Evolutionary conservation across 2,797 vertebrate species (phyloP), one percentile per base, ranked within the genome.

Genomic region (Orestias chungarensis): DNA sequence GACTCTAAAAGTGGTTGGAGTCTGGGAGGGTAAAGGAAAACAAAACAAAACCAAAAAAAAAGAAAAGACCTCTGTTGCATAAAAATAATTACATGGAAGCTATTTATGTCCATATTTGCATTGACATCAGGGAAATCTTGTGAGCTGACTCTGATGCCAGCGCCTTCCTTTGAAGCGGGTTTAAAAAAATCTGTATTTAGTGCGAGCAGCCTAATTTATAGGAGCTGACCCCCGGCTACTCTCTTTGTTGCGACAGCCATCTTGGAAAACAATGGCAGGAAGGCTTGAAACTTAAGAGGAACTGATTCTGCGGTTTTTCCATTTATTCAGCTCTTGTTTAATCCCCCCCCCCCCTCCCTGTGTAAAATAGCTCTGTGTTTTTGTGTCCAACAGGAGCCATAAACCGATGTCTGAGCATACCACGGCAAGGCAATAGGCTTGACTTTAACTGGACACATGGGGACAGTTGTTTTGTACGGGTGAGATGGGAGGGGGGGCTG

Each of bases 121-220:
- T 80, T 79, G 65, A 61, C 87, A 88, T 90, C 87, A 89, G 86
- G 88, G 92, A 93, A 93, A 93, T 76, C 78, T 84, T 42, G 73
- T 84, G 87, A 88, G 82, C 87, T 88, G 89, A 89, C 66, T 73
- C 79, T 35, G 71, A 79, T 76, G 82, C 49, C 88, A 89, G 86
- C 73, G 8, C 14, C 80, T 0, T 75, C 88, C 95, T 97, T 97
- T 97, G 95, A 96, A 96, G 93, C 87, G 44, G 77, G 84, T 92
- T 87, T 92, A 83, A 93, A 95, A 94, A 94, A 95, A 92, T 92
- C 93, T 84, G 87, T 89, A 89, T 95, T 94, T 93, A 93, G 94
- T 96, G 95, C 95, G 93, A 49, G 49, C 91, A 95, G 89, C 89
- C 79, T 88, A 96, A 97, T 97, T 97, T 97, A 97, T 96, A 94